Base-by-base conservation (phyloP, 2,113 vertebrate species). In the Macheiramphus alcinus region DNA sequence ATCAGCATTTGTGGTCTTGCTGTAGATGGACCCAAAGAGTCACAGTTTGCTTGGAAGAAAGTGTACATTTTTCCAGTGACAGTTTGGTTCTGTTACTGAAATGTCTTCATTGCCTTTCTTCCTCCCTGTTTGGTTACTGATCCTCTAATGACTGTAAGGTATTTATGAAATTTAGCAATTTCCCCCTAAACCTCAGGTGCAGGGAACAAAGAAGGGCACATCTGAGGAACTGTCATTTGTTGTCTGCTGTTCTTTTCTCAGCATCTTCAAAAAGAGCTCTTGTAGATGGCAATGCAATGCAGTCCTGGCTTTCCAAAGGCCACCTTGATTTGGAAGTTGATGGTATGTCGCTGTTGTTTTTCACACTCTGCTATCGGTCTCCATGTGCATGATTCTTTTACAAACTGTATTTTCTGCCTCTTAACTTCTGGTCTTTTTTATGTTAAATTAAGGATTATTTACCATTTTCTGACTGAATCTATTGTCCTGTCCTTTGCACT, bases 1-100 rank as follows among this genome's bases (percentile, higher is more conserved):
- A 1, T 16, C 32, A 63, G 25, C 32, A 2, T 36, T 36, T 26
- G 10, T 42, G 75, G 25, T 29, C 34, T 15, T 25, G 56, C 80
- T 47, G 1, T 0, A 11, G 65, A 8, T 11, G 42, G 43, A 29
- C 45, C 40, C 86, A 27, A 3, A 15, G 11, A 7, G 19, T 2
- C 7, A 7, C 43, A 18, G 25, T 7, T 36, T 31, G 47, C 43
- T 58, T 3, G 1, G 73, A n/a, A 50, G 11, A 36, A 48, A 3
- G 5, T 6, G 53, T 21, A 6, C 8, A 3, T 21, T 36, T 55
- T 53, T 21, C n/a, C 76, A 73, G 52, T 19, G 76, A 7, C 38
- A 31, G 27, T 23, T 88, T 19, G 59, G n/a, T 16, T 56, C 40
- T 16, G 50, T 58, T 52, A 53, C 66, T 58, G 38, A 17, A 29